Base-by-base conservation (phyloP, 2,797 vertebrate genomes). In the Lagodon rhomboides region DNA sequence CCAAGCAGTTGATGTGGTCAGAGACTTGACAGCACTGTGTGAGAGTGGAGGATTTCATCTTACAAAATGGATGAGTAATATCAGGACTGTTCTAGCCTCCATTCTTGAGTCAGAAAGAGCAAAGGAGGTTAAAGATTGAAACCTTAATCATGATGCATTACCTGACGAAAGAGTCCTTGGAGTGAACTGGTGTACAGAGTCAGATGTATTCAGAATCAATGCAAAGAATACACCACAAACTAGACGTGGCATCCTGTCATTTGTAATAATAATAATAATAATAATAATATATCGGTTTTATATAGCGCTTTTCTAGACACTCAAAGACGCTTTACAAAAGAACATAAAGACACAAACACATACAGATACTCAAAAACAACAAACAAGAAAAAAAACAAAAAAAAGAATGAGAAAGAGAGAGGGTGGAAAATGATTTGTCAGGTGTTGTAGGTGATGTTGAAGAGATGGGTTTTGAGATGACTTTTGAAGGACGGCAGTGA, bases 61-160 rank as follows among this genome's bases (percentile, higher is more conserved):
- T 13, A 80, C 61, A 2, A 82, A 72, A 15, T 83, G 81, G 74
- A 61, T 71, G 23, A 78, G 73, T 22, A 78, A 80, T 0, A 79
- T 20, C 30, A 61, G 68, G 55, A 5, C 16, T 17, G 20, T 56
- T 6, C 20, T 67, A 11, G 23, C 0, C 7, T 73, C 70, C 0
- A 61, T 81, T 47, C 38, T 59, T 60, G 63, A 76, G 15, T 4
- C 34, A 9, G 53, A 20, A 75, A 64, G 2, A 17, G 71, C 1
- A 4, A 62, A 38, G 3, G 43, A 73, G 17, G 41, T 73, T 17
- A 65, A 75, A 12, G 53, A 56, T 20, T 38, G 43, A 9, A 60
- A 80, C 6, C 9, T 71, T 11, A 25, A 59, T 20, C 22, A 67
- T 25, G 60, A 76, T 30, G 8, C 43, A 25, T 1, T 63, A 43